These are phyloP conservation scores for Porites evermanni DNA, from an alignment of 92 coral and sea anemone species.

Conservation along the genomic window DNA sequence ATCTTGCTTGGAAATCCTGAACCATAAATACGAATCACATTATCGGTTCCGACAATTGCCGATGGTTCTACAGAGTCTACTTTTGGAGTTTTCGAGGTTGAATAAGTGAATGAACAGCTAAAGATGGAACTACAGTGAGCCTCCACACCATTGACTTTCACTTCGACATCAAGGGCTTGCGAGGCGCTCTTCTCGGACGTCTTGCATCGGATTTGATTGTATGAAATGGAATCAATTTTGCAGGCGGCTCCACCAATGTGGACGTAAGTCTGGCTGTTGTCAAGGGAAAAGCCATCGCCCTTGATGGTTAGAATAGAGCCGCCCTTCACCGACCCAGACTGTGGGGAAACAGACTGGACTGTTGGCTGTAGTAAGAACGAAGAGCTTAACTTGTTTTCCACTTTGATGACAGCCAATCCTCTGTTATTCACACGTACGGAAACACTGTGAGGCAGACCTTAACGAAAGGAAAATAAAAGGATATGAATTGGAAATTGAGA, in stretches of 20 bases:
- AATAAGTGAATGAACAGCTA: constrained; percentile 62
- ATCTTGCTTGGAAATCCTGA: constrained; percentile 56
- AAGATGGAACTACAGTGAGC: constrained; percentile 52
- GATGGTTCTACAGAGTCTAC: constrained; percentile 75
- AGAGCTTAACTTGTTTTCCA: constrained; percentile 31
- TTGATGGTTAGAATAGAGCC: constrained; percentile 62
- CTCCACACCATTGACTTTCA: constrained; percentile 51
- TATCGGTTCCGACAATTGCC: constrained; percentile 57
- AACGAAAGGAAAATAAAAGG: not conserved
- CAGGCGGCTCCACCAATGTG: constrained; percentile 61
- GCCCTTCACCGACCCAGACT: constrained; percentile 78
- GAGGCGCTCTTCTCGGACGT: constrained; percentile 46
- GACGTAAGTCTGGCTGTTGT: constrained; percentile 23
- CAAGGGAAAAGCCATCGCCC: constrained; percentile 75
- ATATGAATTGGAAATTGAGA: not conserved
- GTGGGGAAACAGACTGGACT: constrained; percentile 61
- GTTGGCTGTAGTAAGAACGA: constrained; percentile 72
- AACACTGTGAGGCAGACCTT: constrained; percentile 60
- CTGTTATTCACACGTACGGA: constrained; percentile 67
- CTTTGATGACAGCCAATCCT: constrained; percentile 71
- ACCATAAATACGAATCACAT: constrained; percentile 71
- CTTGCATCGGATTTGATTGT: constrained; percentile 64
- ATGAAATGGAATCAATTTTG: constrained; percentile 30
- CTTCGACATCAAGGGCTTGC: constrained; percentile 31
- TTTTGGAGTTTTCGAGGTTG: constrained; percentile 64